Evolutionary conservation across 2,888 invertebrate species (phyloP).

Genomic region (Lasioglossum malachurum): DNA sequence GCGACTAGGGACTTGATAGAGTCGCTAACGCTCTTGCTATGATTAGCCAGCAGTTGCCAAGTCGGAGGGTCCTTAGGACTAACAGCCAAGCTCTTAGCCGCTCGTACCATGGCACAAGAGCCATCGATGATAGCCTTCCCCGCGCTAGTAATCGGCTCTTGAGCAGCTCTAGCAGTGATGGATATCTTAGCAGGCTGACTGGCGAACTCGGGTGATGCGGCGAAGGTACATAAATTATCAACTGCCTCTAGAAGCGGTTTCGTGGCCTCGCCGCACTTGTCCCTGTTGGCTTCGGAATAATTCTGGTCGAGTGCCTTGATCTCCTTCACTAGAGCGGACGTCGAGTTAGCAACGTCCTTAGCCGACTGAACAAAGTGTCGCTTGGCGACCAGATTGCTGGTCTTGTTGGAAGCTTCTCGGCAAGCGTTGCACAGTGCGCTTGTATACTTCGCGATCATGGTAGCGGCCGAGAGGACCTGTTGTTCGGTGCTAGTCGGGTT

Average conservation of each 20-base stretch:
- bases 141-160: conserved; percentile 94
- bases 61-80: conserved; percentile 96
- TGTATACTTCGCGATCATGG: conserved; percentile 98
- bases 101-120: conserved; percentile 95
- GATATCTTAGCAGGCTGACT: conserved; percentile 97
- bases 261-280: conserved; percentile 91
- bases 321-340: conserved; percentile 96
- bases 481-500: conserved; percentile 91
- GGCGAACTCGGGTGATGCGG: conserved; percentile 95
- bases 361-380: conserved; percentile 99
- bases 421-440: conserved; percentile 98
- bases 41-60: conserved; percentile 97
- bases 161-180: conserved; percentile 91
- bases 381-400: conserved; percentile 96
- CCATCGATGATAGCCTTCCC: conserved; percentile 93
- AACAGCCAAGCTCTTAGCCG: conserved; percentile 95
- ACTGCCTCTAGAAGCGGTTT: conserved; percentile 95
- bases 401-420: conserved; percentile 95
- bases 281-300: conserved; percentile 91
- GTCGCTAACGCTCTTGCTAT: conserved; percentile 98
- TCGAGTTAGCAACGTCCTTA: conserved; percentile 98
- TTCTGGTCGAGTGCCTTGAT: conserved; percentile 96
- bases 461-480: conserved; percentile 95
- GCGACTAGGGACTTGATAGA: conserved; percentile 97
- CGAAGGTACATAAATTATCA: conserved; percentile 96